These are phyloP conservation scores for Porites evermanni DNA, from an alignment of 92 coral and sea anemone species.

Conservation along the genomic window DNA sequence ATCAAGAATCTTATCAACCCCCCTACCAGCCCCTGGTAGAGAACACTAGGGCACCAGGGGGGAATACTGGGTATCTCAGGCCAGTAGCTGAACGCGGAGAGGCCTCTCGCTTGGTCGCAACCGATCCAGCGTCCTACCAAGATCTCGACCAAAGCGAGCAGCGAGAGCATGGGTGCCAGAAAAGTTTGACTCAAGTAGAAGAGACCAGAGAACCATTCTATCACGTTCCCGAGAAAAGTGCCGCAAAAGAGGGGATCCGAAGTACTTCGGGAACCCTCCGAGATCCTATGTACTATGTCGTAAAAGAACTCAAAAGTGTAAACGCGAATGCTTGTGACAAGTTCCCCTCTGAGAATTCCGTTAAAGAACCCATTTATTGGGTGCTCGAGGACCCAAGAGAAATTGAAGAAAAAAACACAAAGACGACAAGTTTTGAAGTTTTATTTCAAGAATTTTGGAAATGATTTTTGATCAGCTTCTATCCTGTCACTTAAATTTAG, in stretches of 20 bases:
- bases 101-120: background rate
- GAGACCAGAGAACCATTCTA: constrained; percentile 14
- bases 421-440: background rate
- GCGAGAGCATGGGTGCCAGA: background rate
- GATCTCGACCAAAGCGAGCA: constrained; percentile 10
- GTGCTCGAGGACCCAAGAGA: background rate
- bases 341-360: background rate
- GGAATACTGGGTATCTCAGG: background rate
- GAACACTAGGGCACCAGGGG: constrained; percentile 13
- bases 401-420: background rate
- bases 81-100: background rate
- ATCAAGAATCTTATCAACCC: background rate
- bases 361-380: background rate
- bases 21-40: constrained; percentile 30
- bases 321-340: background rate
- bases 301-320: background rate
- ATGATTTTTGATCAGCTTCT: no score
- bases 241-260: background rate
- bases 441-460: background rate
- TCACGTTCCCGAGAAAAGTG: constrained; percentile 19
- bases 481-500: no score
- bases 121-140: background rate
- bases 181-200: background rate
- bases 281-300: background rate
- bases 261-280: background rate